Evolutionary conservation across 1,140 invertebrate species (phyloP), one percentile per base, ranked within the genome.

Genomic region (Dendrolimus kikuchii): DNA sequence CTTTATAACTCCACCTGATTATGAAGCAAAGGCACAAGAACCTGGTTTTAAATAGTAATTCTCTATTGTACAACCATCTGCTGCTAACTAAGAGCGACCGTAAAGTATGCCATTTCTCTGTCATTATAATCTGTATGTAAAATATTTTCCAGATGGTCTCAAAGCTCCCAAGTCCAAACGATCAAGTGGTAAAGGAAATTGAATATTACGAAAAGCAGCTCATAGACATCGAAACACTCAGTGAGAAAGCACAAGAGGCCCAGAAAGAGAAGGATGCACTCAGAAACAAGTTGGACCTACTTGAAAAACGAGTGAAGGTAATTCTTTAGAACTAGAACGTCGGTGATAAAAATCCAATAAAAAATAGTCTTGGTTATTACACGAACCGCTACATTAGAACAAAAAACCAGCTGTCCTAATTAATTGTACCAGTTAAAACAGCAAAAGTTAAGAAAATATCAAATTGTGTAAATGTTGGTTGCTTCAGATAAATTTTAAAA

Each of bases 251-350:
- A n/a, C 85, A 89, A 10, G 88, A 89, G 53, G 81, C 89, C 0
- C 84, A 89, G 56, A 89, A 89, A 61, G 90, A 92, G 60, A 90
- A 90, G 57, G 88, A 90, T 43, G 77, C 86, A 55, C 74, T 92
- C 4, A 88, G 86, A 65, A 88, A 90, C 60, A 92, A 92, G 77
- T 83, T 93, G 53, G 87, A 90, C 0, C 80, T 93, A n/a, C 74
- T 94, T 41, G 92, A 94, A 77, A 88, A 91, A 57, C 88, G 90
- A 77, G 89, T 93, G n/a, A 91, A 93, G 88, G 91, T 92, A 86
- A 66, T 36, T 8, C 5, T 38, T 5, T 38, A 48, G 37, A 48
- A 5, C 38, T 5, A 50, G 0, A 40, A 37, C 2, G 5, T 47
- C 7, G 4, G 4, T 0, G 39, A 49, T n/a, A 38, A 6, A 5